Conservation (phyloP, 1,140 invertebrate genomes). For the Drosophila biarmipes region DNA sequence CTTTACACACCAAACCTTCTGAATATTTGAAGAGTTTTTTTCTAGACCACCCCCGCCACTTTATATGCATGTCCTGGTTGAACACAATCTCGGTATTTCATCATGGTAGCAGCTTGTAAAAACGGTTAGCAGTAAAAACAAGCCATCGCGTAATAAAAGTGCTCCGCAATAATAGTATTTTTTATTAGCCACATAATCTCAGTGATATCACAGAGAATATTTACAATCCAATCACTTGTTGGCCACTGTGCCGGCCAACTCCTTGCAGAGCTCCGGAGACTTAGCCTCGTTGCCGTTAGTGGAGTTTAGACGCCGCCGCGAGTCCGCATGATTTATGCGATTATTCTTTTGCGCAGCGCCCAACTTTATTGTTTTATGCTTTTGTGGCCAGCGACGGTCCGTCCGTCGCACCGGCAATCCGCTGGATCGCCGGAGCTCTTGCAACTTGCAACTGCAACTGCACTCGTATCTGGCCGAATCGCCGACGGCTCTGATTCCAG, state of each 20-base stretch:
- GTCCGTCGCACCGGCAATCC: slow-evolving; percentile 27
- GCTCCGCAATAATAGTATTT: background rate
- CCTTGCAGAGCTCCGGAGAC: slow-evolving; percentile 17
- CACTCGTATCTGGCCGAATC: slow-evolving; percentile 60
- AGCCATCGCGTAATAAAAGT: background rate
- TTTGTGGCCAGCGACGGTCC: slow-evolving; percentile 55
- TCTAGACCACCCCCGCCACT: background rate
- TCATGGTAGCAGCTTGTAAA: background rate
- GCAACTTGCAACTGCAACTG: slow-evolving; percentile 48
- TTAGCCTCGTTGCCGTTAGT: slow-evolving; percentile 58
- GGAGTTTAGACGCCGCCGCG: slow-evolving; percentile 72
- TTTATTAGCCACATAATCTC: slow-evolving; percentile 8
- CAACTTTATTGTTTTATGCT: slow-evolving; percentile 82
- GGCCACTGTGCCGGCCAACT: slow-evolving; percentile 28
- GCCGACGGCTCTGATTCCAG: slow-evolving; percentile 63
- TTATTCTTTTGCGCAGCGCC: slow-evolving; percentile 80
- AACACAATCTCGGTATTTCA: background rate
- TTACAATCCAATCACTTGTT: slow-evolving; percentile 3
- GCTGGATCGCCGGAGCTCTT: slow-evolving; percentile 31
- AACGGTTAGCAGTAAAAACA: slow-evolving; percentile 4
- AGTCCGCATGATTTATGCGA: slow-evolving; percentile 81
- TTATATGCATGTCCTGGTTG: background rate
- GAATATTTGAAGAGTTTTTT: background rate
- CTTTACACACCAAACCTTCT: background rate
- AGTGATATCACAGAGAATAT: background rate